Evolutionary conservation across 2,113 vertebrate species (phyloP).

Genomic region (Phalacrocorax pelagicus): DNA sequence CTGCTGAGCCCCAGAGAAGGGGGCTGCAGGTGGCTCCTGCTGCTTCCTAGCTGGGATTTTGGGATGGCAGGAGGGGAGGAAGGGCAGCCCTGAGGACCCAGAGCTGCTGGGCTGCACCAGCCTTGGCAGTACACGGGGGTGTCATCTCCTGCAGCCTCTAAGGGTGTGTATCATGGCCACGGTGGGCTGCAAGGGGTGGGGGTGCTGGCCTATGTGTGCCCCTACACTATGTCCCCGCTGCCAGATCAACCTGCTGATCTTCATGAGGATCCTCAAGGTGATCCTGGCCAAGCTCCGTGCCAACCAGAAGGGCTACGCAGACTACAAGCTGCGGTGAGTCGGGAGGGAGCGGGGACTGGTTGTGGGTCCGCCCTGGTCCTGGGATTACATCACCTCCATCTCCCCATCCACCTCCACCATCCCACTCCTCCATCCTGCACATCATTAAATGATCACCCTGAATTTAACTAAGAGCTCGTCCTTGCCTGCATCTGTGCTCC

Average conservation of each 20-base stretch:
- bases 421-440: neutral
- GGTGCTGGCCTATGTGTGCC: neutral
- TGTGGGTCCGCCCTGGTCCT: neutral
- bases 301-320: constrained; percentile 76
- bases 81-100: neutral
- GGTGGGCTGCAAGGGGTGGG: neutral
- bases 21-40: too few species aligned
- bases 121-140: neutral
- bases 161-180: neutral
- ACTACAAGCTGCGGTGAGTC: constrained; percentile 80
- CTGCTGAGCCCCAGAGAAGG: neutral
- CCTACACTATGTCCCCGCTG: neutral
- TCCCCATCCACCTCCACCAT: neutral
- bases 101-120: neutral
- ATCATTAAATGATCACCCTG: accelerated
- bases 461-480: accelerated
- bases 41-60: neutral
- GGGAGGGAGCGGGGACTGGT: neutral
- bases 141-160: neutral
- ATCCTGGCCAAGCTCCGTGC: constrained; percentile 84
- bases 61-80: neutral
- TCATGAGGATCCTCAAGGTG: constrained; percentile 78
- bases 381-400: neutral
- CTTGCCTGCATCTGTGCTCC: neutral
- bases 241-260: constrained; percentile 75